These are phyloP conservation scores for Onychomys arenicola DNA, from an alignment of 2,797 vertebrate species.

Conservation along the genomic window DNA sequence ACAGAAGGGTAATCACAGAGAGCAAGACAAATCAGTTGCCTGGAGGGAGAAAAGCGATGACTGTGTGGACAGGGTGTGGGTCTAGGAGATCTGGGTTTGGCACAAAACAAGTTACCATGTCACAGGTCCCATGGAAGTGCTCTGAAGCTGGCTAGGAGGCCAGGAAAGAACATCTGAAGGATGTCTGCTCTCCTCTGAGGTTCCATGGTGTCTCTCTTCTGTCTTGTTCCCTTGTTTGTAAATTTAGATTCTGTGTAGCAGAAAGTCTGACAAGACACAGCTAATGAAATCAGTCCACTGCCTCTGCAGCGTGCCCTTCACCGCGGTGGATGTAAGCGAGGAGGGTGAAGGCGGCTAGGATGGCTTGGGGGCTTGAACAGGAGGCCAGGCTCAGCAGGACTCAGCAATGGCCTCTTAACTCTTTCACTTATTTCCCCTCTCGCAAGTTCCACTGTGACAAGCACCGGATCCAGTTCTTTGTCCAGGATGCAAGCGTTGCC, in stretches of 20 bases:
- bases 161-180: neutral
- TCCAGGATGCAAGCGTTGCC: conserved; percentile 88
- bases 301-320: conserved; percentile 56
- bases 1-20: neutral
- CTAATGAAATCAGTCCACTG: conserved; percentile 59
- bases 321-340: conserved; percentile 64
- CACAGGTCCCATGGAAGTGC: neutral
- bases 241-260: conserved; percentile 46
- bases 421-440: conserved; percentile 81
- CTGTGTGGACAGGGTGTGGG: too few species aligned
- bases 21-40: neutral
- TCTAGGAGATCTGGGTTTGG: neutral
- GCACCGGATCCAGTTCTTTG: conserved; percentile 89
- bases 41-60: neutral
- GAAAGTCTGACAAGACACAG: conserved; percentile 52
- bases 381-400: neutral
- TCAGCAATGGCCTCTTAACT: neutral
- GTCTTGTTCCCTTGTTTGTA: neutral
- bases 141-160: neutral
- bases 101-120: neutral
- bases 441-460: conserved; percentile 90
- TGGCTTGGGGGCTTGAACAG: neutral
- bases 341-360: neutral
- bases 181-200: neutral
- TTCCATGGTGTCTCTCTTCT: neutral